Conservation (phyloP, 1,140 invertebrate species). For the Muscidifurax raptorellus region DNA sequence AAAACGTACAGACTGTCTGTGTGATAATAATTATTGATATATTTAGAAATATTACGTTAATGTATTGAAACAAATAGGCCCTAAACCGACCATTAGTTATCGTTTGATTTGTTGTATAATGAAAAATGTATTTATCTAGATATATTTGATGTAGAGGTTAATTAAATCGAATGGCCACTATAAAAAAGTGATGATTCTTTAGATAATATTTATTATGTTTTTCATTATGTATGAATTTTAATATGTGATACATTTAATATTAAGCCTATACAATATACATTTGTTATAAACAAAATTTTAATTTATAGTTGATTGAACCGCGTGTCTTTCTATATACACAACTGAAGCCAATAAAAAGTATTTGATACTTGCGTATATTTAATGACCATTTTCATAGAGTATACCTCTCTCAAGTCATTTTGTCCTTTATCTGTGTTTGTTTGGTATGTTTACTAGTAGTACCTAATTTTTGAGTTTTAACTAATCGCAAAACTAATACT, state of each 20-base stretch:
- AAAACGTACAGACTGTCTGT: background rate
- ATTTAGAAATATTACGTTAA: background rate
- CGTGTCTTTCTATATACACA: conserved; percentile 31
- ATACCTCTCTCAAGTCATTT: background rate
- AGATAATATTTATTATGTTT: background rate
- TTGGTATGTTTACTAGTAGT: background rate
- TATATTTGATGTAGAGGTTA: background rate
- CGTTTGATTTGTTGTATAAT: background rate
- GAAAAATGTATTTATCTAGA: background rate
- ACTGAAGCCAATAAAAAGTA: conserved; percentile 22
- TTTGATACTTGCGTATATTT: background rate
- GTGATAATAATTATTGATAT: background rate
- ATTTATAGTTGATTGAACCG: background rate
- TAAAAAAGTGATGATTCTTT: background rate
- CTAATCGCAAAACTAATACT: conserved; percentile 37
- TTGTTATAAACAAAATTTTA: background rate
- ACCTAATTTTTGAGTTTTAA: conserved; percentile 1
- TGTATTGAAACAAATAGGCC: background rate
- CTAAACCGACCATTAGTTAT: background rate
- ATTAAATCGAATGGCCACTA: too few species aligned
- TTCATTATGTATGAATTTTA: background rate
- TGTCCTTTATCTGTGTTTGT: background rate
- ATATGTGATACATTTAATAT: conserved; percentile 1
- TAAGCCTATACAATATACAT: background rate
- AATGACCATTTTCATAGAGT: background rate